phyloP scores from a whole-genome alignment of 2,113 vertebrate species.

The Scortum barcoo region DNA sequence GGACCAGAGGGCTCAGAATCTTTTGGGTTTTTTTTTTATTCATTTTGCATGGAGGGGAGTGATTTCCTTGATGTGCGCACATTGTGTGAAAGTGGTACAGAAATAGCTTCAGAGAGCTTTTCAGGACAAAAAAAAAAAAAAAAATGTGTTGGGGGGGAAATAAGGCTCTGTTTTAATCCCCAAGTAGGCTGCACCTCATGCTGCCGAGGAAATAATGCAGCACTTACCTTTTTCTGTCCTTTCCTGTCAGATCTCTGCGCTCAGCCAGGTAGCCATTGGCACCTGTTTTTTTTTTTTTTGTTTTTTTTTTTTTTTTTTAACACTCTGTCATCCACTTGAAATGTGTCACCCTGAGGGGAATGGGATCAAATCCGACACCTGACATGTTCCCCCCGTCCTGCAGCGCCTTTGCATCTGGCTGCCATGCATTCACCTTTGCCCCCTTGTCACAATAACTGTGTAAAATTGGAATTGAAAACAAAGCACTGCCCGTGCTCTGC shows the following conservation, averaged over 20 bases:
- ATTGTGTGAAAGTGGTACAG: background rate
- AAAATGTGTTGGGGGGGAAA: too few species aligned
- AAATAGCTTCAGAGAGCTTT: background rate
- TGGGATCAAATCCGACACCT: conserved; percentile 64
- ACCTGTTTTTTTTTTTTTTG: conserved; percentile 62
- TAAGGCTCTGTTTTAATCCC: background rate
- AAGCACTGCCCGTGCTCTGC: background rate
- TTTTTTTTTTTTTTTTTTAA: conserved; percentile 52
- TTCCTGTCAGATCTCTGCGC: conserved; percentile 52
- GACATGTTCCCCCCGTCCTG: conserved; percentile 53
- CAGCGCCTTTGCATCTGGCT: conserved; percentile 57
- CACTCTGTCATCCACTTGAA: conserved; percentile 51
- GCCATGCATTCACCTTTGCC: conserved; percentile 45
- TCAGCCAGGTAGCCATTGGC: conserved; percentile 29
- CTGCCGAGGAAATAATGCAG: background rate
- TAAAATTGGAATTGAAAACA: conserved; percentile 38
- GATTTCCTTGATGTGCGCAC: background rate
- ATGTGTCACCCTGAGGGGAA: conserved; percentile 52
- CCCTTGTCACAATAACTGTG: conserved; percentile 27
- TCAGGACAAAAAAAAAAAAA: background rate
- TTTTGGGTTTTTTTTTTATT: background rate
- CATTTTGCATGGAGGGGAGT: background rate
- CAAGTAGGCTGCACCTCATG: background rate
- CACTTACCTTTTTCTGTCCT: conserved; percentile 31
- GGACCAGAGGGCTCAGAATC: background rate